Base-by-base conservation (phyloP, 64 coral and sea anemone species). In the Stylophora pistillata region DNA sequence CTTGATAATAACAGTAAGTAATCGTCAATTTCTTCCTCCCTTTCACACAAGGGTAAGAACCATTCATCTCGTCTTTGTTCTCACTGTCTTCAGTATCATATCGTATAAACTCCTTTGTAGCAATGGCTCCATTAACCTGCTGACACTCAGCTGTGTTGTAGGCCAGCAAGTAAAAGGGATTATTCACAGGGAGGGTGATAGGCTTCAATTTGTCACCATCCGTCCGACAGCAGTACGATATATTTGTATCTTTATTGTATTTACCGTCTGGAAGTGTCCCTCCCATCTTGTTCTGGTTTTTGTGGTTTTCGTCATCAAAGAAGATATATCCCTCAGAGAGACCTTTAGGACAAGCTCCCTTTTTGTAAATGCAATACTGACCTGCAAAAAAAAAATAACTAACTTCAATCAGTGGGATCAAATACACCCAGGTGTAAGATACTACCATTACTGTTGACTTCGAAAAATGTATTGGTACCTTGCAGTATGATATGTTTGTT, bases 331-430 rank as follows among this genome's bases (percentile, higher is more conserved):
- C 92, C 7, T 55, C 25, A 6, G 56, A 23, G 15, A 94, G 57
- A 12, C 92, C 92, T 25, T 25, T 25, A 0, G 92, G 92, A 18
- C 92, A 94, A 3, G 3, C 6, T 10, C 64, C 71, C 61, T 29
- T 53, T 37, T 85, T 82, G 86, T 94, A 94, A 28, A 94, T 89
- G 79, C 92, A 94, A 59, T 89, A 94, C 57, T 89, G 37, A 55
- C 92, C 92, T 94, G 20, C 15, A 26, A 63, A 28, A 76, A 54
- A 63, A 64, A 54, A 63, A 30, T 13, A 66, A 65, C 41, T 28
- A 25, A n/a, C 16, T 34, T 23, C 3, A 7, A 47, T 47, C 37
- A 47, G 7, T 47, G 37, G 37, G 37, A 47, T 47, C 37, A 47
- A 47, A 47, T 47, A 47, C 7, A 47, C 7, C 37, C 7, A 47